A percentile compares a stretch with the other conserved stretches of the same genome.
phyloP scores from a whole-genome alignment of 2,888 invertebrate genomes.

The Xestia c-nigrum region DNA sequence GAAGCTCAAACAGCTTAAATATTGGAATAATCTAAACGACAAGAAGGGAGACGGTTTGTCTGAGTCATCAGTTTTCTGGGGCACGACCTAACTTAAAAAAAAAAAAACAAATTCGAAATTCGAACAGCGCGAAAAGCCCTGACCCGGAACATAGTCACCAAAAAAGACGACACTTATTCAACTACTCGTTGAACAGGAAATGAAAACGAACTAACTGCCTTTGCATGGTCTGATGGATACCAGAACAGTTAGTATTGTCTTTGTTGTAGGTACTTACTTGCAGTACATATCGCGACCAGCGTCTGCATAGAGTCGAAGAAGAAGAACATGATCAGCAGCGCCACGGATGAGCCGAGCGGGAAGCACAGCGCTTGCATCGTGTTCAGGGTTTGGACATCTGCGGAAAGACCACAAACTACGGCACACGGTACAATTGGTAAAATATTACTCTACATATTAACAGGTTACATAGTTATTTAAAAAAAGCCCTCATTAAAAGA shows the following conservation, averaged over 20 bases:
- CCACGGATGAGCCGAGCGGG: constrained; percentile 98
- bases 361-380: constrained; percentile 99
- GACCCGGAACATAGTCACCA: constrained; percentile 37
- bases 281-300: constrained; percentile 98
- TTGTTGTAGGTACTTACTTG: constrained; percentile 94
- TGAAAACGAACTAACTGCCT: not conserved
- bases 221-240: constrained; percentile 36
- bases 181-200: constrained; percentile 26
- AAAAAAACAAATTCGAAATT: not conserved
- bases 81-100: not conserved
- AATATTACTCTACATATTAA: not conserved
- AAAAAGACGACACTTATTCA: constrained; percentile 8
- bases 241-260: constrained; percentile 2
- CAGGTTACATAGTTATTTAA: not conserved
- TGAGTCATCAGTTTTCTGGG: not conserved
- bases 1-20: not conserved
- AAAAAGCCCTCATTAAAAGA: not conserved
- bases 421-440: not conserved
- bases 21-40: not conserved
- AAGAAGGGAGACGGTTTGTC: not conserved
- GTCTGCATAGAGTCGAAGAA: constrained; percentile 99
- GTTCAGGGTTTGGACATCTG: constrained; percentile 97
- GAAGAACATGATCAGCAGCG: constrained; percentile 99
- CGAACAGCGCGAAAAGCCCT: not conserved
- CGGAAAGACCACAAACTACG: constrained; percentile 25